A percentile compares a stretch with the other conserved stretches of the same genome.
Conservation (phyloP, 1,140 invertebrate species). For the Dryas iulia region DNA sequence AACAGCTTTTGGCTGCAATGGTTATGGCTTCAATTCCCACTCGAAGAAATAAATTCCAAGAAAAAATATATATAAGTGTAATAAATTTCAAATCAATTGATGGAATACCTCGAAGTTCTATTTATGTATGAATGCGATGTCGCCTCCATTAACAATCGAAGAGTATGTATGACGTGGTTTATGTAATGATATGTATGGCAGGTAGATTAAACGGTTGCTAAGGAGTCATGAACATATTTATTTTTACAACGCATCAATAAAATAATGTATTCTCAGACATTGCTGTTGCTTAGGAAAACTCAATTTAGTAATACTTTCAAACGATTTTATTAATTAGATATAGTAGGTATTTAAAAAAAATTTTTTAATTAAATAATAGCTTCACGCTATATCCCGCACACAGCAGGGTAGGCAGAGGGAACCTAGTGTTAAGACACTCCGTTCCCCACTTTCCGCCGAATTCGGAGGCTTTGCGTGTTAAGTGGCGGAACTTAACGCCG, state of each 20-base stretch:
- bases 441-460: too few species aligned
- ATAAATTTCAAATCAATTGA: background rate
- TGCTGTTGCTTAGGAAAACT: background rate
- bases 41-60: too few species aligned
- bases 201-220: slow-evolving; percentile 20
- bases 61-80: background rate
- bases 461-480: too few species aligned
- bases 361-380: too few species aligned
- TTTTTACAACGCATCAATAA: background rate
- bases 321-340: background rate
- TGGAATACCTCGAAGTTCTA: slow-evolving; percentile 17
- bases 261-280: background rate
- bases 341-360: background rate
- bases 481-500: too few species aligned
- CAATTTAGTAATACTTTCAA: background rate
- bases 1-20: too few species aligned
- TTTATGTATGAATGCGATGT: slow-evolving; percentile 23
- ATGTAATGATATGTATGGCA: slow-evolving; percentile 25
- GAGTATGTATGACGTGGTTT: slow-evolving; percentile 23
- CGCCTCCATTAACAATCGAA: slow-evolving; percentile 17
- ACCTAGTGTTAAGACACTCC: too few species aligned
- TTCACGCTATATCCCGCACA: too few species aligned
- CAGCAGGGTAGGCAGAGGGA: too few species aligned
- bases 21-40: too few species aligned
- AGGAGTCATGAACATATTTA: background rate